These are phyloP conservation scores for Drosophila pallidifrons DNA, from an alignment of 1,140 invertebrate genomes.

Conservation along the genomic window DNA sequence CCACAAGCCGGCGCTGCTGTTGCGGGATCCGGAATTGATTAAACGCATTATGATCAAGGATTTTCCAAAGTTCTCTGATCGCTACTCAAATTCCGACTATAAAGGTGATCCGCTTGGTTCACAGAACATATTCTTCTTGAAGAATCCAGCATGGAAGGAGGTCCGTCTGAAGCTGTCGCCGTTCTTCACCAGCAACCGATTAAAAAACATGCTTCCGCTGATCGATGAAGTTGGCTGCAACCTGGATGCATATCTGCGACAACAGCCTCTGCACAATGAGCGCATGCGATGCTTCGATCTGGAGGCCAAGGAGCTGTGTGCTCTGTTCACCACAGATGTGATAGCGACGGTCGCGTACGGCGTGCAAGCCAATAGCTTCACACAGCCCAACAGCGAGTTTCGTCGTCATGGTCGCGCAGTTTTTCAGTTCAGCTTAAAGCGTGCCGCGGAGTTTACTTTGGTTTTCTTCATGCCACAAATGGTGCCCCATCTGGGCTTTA, in stretches of 20 bases:
- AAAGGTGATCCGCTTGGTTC: slow-evolving; percentile 79
- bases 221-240: slow-evolving; percentile 82
- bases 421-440: slow-evolving; percentile 86
- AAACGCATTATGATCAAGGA: slow-evolving; percentile 86
- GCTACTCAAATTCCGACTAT: slow-evolving; percentile 86
- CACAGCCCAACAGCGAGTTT: slow-evolving; percentile 85
- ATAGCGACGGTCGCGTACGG: slow-evolving; percentile 88
- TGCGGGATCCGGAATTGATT: slow-evolving; percentile 86
- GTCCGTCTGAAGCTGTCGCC: slow-evolving; percentile 86
- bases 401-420: slow-evolving; percentile 85
- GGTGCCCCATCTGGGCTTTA: slow-evolving; percentile 66
- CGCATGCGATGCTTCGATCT: slow-evolving; percentile 62
- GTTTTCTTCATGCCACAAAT: slow-evolving; percentile 85
- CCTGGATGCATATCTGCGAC: slow-evolving; percentile 67
- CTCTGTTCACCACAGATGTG: slow-evolving; percentile 87
- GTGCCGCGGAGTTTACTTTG: slow-evolving; percentile 85
- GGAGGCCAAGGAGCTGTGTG: slow-evolving; percentile 85
- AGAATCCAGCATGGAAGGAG: slow-evolving; percentile 86
- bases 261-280: slow-evolving; percentile 64
- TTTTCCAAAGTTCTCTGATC: slow-evolving; percentile 79
- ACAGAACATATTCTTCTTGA: slow-evolving; percentile 77
- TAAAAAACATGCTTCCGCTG: slow-evolving; percentile 86
- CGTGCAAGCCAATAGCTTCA: slow-evolving; percentile 86
- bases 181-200: slow-evolving; percentile 86
- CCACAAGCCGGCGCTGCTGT: slow-evolving; percentile 85